Base-by-base conservation (phyloP, 2,797 vertebrate species). In the Phylloscopus collybita region DNA sequence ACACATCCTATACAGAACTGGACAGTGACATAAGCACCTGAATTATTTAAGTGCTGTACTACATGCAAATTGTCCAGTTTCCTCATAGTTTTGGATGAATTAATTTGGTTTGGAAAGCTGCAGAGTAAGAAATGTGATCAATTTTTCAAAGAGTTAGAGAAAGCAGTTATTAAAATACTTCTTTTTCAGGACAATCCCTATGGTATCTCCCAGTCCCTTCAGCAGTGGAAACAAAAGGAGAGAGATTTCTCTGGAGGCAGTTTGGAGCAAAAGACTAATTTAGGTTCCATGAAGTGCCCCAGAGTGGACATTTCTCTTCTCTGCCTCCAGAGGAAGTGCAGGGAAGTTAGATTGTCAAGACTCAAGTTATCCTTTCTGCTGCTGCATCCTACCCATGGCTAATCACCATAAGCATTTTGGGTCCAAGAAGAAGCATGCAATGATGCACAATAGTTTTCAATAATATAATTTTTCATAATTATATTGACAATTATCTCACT, bases 401-500 rank as follows among this genome's bases (percentile, higher is more conserved):
- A 72, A 74, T 23, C 13, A 80, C 12, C 42, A 32, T 40, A 96
- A 97, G 95, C 42, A 67, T 70, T 74, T 81, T 93, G 91, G 60
- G 51, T 86, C 49, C 38, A 82, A 96, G 82, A 42, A 94, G 88
- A 86, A 89, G 78, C 54, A 80, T 34, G 64, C n/a, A 88, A 70
- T 93, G 54, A 96, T 64, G 60, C 75, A 61, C 34, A 65, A 62
- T 51, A 72, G 42, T 83, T 56, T 67, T 81, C 80, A 90, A 79
- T 26, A 92, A 81, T 90, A 92, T 65, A 1, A n/a, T 71, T 90
- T 61, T 96, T 96, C 79, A 86, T 97, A 95, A 96, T 96, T 96
- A 95, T 84, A 95, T 64, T 80, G 79, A 88, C 59, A 96, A 95
- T 96, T 97, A 97, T 76, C 60, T 45, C 85, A 91, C 74, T 93